Percentiles rank a stretch among this genome's conserved stretches.
phyloP scores from a whole-genome alignment of 2,113 vertebrate genomes.

The Leucopternis melanops region DNA sequence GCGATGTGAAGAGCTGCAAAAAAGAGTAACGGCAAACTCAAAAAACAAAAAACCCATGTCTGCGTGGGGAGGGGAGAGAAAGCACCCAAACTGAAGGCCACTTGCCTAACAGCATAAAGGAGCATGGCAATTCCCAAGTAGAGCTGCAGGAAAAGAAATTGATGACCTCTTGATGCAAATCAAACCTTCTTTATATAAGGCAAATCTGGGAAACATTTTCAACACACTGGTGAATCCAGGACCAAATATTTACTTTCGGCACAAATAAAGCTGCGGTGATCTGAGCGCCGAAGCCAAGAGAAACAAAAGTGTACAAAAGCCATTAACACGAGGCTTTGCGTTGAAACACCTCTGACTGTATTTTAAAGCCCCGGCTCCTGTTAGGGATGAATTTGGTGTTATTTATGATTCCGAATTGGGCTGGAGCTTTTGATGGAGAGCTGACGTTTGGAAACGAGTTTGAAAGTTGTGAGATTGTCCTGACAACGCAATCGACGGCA shows the following conservation, averaged over 20 bases:
- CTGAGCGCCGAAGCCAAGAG: not conserved
- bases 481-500: slow-evolving; percentile 18
- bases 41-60: not conserved
- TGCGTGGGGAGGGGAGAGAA: not conserved
- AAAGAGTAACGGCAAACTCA: too few species aligned
- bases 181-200: slow-evolving; percentile 19
- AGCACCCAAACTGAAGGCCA: not conserved
- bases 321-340: not conserved
- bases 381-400: not conserved
- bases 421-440: not conserved
- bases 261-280: not conserved
- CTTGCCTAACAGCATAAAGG: not conserved
- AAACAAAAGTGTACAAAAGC: not conserved
- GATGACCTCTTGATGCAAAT: slow-evolving; percentile 46
- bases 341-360: not conserved
- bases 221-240: not conserved
- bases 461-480: slow-evolving; percentile 31
- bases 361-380: not conserved
- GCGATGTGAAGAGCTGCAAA: too few species aligned
- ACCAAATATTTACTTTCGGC: slow-evolving; percentile 53
- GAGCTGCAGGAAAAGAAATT: not conserved
- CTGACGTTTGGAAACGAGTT: slow-evolving; percentile 43
- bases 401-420: not conserved
- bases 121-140: not conserved
- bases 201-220: slow-evolving; percentile 44